phyloP scores from a whole-genome alignment of 2,797 vertebrate genomes.

The Knipowitschia caucasica region DNA sequence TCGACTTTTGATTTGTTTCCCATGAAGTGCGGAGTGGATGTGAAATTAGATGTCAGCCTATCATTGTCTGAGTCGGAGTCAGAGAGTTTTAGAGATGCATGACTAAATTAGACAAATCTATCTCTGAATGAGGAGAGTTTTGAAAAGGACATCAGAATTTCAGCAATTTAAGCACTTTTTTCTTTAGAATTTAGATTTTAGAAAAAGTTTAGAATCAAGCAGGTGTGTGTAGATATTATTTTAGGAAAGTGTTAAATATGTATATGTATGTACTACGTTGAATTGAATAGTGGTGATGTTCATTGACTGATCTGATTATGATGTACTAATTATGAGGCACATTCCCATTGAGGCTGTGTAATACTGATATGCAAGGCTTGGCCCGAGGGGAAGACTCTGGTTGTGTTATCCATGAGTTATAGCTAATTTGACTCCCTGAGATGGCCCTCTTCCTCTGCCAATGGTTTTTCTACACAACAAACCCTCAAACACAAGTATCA shows the following conservation, averaged over 20 bases:
- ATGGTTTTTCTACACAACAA: slow-evolving; percentile 68
- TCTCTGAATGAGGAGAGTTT: slow-evolving; percentile 23
- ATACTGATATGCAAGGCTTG: slow-evolving; percentile 63
- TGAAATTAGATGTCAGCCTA: slow-evolving; percentile 61
- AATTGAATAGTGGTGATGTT: too few species aligned
- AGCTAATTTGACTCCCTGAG: slow-evolving; percentile 56
- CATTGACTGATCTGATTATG: too few species aligned
- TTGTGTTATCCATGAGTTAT: slow-evolving; percentile 65
- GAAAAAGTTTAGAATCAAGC: too few species aligned
- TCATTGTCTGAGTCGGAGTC: slow-evolving; percentile 60
- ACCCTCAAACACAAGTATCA: slow-evolving; percentile 68
- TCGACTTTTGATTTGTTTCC: slow-evolving; percentile 76
- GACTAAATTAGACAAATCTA: slow-evolving; percentile 41
- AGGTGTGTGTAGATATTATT: too few species aligned
- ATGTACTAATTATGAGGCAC: slow-evolving; percentile 71
- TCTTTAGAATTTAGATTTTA: slow-evolving; percentile 19
- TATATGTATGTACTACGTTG: too few species aligned
- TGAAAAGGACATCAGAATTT: slow-evolving; percentile 11
- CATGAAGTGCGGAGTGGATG: slow-evolving; percentile 51
- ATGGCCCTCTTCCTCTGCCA: slow-evolving; percentile 57
- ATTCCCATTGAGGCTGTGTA: slow-evolving; percentile 56
- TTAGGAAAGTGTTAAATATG: too few species aligned
- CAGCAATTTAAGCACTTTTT: slow-evolving; percentile 17
- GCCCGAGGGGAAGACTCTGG: slow-evolving; percentile 53
- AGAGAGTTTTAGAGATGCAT: slow-evolving; percentile 37